These are phyloP conservation scores for Pyrgus malvae DNA, from an alignment of 2,888 invertebrate species.

Conservation along the genomic window DNA sequence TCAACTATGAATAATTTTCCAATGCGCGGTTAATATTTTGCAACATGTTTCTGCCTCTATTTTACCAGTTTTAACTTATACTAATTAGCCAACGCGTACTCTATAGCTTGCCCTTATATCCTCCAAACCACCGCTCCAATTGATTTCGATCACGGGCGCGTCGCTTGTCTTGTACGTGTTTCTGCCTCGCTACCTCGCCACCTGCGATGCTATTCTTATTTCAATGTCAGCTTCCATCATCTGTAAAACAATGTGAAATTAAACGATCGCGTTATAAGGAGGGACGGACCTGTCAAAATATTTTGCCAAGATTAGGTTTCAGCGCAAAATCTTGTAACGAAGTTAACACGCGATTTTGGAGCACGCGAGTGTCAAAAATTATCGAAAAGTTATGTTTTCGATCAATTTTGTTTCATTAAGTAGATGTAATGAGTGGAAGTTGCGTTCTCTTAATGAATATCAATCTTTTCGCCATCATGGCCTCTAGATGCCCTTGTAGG, in stretches of 20 bases:
- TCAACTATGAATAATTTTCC: too few species aligned
- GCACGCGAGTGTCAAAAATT: constrained; percentile 8
- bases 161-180: constrained; percentile 26
- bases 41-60: too few species aligned
- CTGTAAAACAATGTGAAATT: constrained; percentile 3
- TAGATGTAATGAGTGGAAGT: too few species aligned
- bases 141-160: constrained; percentile 35
- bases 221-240: constrained; percentile 19
- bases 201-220: constrained; percentile 21
- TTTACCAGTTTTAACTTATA: too few species aligned
- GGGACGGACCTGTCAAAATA: constrained; percentile 16
- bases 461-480: too few species aligned
- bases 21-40: too few species aligned
- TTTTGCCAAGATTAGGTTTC: constrained; percentile 24
- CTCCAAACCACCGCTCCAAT: constrained; percentile 38
- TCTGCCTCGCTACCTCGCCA: constrained; percentile 20
- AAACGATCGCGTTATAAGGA: background rate
- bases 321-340: constrained; percentile 13
- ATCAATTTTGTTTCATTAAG: too few species aligned
- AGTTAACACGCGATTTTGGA: constrained; percentile 14
- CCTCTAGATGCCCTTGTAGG: too few species aligned
- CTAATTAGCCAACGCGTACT: too few species aligned
- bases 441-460: too few species aligned
- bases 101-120: too few species aligned
- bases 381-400: background rate